Base-by-base conservation (phyloP, 2,113 vertebrate genomes). In the Syngnathoides biaculeatus region DNA sequence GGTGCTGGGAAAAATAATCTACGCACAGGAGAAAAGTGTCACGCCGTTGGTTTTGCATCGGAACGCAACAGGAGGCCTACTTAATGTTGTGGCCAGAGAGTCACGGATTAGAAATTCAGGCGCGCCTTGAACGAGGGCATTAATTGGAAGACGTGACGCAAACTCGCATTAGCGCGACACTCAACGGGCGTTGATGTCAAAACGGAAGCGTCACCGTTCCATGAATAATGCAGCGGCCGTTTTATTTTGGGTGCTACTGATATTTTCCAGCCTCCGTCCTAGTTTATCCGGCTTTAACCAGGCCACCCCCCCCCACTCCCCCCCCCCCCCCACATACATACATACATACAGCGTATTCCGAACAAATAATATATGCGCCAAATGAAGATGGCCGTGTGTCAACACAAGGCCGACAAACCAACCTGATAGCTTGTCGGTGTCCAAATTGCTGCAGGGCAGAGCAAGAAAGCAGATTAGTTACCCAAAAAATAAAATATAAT, bases 361-460 rank as follows among this genome's bases (percentile, higher is more conserved):
- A 67, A 69, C 35, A 63, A 64, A 24, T 48, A 47, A 58, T 20
- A 61, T 62, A 39, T 62, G 22, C 12, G 3, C 6, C 11, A 7
- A 62, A 43, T 24, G 11, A n/a, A 35, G 60, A 39, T 6, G 60
- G 38, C 42, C 39, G 35, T 42, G 39, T 13, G 8, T 62, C 10
- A 39, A 35, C 17, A 59, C 35, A 30, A 64, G 63, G 15, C 39
- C 62, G 24, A 94, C 97, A 90, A 81, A 99, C 97, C 96, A 81
- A 99, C 97, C 96, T 56, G 96, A 98, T 65, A 99, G 81, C 65
- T 95, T 96, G 83, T 95, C 97, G 0, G 95, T 99, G 80, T 98
- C 97, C 88, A 98, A 90, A 14, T 96, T 97, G 82, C 97, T 99
- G 90, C 50, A 80, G 83, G 65, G 45, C 15, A 81, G 38, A 75